A percentile compares a stretch with the other conserved stretches of the same genome.
Conservation (phyloP, 2,113 vertebrate species). For the Dicerorhinus sumatrensis region DNA sequence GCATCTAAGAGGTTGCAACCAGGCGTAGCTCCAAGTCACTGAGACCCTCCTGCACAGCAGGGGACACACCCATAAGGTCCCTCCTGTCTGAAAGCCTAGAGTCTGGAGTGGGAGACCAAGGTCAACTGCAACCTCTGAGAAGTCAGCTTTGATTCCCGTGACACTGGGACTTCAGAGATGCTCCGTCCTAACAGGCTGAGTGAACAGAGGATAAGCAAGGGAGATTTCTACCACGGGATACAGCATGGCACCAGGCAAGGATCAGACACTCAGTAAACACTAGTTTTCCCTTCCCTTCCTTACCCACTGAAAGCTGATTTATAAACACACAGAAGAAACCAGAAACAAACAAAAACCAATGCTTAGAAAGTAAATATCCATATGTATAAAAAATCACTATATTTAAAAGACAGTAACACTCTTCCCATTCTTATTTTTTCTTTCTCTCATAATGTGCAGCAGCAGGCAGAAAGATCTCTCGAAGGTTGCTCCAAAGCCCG, state of each 20-base stretch:
- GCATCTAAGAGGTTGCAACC: background rate
- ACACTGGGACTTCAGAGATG: background rate
- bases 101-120: background rate
- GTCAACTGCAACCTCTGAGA: background rate
- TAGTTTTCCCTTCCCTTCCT: background rate
- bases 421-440: slow-evolving; percentile 71
- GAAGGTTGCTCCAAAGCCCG: slow-evolving; percentile 90
- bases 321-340: background rate
- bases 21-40: background rate
- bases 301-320: background rate
- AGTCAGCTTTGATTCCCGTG: background rate
- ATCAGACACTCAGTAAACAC: background rate
- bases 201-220: background rate
- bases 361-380: background rate
- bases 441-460: slow-evolving; percentile 74
- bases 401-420: background rate
- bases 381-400: background rate
- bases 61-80: background rate
- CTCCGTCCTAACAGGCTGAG: background rate
- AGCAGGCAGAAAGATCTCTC: slow-evolving; percentile 91
- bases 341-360: background rate
- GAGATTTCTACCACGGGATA: too few relatives aligned
- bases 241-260: background rate
- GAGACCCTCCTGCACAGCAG: background rate
- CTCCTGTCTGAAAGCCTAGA: background rate